Evolutionary conservation across 2,888 invertebrate species (phyloP).

Genomic region (Caenorhabditis sp.): DNA sequence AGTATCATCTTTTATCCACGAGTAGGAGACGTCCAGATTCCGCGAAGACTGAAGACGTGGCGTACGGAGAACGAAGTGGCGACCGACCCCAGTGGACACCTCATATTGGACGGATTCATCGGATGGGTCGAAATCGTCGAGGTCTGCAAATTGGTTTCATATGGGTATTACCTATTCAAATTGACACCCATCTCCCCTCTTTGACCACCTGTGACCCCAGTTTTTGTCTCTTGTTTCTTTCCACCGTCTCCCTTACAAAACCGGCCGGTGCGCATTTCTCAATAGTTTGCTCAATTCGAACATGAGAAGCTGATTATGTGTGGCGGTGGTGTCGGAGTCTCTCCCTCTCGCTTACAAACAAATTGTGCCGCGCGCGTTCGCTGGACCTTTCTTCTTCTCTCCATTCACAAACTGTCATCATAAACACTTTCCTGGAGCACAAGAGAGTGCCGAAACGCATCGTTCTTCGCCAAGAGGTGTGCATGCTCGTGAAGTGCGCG

Average conservation of each 20-base stretch:
- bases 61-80: slow-evolving; percentile 59
- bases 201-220: slow-evolving; percentile 22
- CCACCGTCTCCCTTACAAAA: slow-evolving; percentile 18
- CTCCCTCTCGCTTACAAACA: slow-evolving; percentile 35
- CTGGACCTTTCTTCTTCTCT: slow-evolving; percentile 2
- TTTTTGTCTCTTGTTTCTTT: slow-evolving; percentile 37
- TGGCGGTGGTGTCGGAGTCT: background rate
- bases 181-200: background rate
- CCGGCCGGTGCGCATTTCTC: slow-evolving; percentile 37
- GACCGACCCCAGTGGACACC: slow-evolving; percentile 53
- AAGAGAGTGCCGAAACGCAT: slow-evolving; percentile 48
- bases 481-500: slow-evolving; percentile 35
- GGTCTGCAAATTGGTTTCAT: slow-evolving; percentile 56
- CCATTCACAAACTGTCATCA: slow-evolving; percentile 54
- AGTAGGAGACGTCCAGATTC: slow-evolving; percentile 49
- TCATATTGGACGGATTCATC: slow-evolving; percentile 62
- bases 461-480: slow-evolving; percentile 28
- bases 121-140: slow-evolving; percentile 58
- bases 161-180: slow-evolving; percentile 25
- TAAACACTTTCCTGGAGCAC: slow-evolving; percentile 57
- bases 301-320: slow-evolving; percentile 66
- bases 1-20: slow-evolving; percentile 61
- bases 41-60: slow-evolving; percentile 51
- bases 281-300: slow-evolving; percentile 63
- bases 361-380: slow-evolving; percentile 33